Base-by-base conservation (phyloP, 1,140 invertebrate species). In the Nymphalis io region DNA sequence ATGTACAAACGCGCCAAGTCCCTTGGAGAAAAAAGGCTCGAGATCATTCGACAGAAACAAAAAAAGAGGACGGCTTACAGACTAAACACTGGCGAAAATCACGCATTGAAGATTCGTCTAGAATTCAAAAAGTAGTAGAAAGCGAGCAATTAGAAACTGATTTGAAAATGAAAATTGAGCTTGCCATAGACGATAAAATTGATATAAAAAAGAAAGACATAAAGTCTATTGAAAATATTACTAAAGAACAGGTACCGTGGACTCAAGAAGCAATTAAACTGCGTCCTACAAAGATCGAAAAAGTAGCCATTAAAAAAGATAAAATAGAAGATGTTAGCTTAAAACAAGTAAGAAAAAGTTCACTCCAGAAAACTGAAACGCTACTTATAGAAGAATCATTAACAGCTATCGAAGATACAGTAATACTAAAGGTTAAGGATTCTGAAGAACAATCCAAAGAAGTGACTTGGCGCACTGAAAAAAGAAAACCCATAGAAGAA, bases 221-320 rank as follows among this genome's bases (percentile, higher is more conserved):
- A 40, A 16, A 62, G 79, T 70, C 59, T 58, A 55, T 76, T 38
- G 74, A 78, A 13, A 65, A 60, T 12, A 20, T 46, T 16, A 38
- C 33, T 5, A 65, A 75, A 61, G 61, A 68, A 27, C 61, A 53
- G 27, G 69, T 81, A 21, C 83, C 84, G 8, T 94, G 93, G 93
- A 94, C 88, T 39, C 90, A 94, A 77, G 93, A 94, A 84, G 86
- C 82, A 66, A 92, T 94, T 46, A 92, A 93, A 74, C 76, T 94
- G 13, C 94, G 94, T 76, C 93, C 92, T 20, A 86, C 92, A 1
- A 92, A 92, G 76, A 78, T 85, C 12, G 84, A 88, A 74, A 88
- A 88, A 74, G 40, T 55, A 12, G 58, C 71, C 16, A 78, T 88
- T 10, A 15, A 44, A 20, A 84, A 84, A 74, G 80, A 84, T 78